A percentile compares a stretch with the other conserved stretches of the same genome.
These are phyloP conservation scores for Eretmochelys imbricata DNA, from an alignment of 2,113 vertebrate species.

Conservation along the genomic window DNA sequence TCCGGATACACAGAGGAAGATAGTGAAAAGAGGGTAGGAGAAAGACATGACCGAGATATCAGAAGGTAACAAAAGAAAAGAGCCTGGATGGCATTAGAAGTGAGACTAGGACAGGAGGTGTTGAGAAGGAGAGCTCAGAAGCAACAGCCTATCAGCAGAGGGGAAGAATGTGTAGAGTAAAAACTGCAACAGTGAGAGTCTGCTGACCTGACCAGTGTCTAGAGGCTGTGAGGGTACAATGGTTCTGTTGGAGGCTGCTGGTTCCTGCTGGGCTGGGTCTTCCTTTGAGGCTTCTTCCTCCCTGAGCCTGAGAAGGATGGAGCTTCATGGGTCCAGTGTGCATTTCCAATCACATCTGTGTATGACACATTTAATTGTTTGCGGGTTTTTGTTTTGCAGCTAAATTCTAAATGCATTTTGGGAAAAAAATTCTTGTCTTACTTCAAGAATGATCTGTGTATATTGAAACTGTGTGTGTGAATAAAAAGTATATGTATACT, in stretches of 20 bases:
- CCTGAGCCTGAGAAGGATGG: not conserved
- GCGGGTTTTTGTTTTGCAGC: not conserved
- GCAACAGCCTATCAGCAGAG: not conserved
- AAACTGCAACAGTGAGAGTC: not conserved
- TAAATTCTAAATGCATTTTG: rapidly evolving
- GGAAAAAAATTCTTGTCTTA: not conserved
- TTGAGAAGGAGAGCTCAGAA: not conserved
- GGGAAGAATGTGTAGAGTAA: not conserved
- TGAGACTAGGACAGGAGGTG: not conserved
- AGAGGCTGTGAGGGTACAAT: not conserved
- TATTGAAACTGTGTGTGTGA: not conserved
- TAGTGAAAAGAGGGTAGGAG: too few species aligned
- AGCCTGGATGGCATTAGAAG: too few species aligned
- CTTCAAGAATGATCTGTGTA: not conserved
- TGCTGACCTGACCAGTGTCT: not conserved
- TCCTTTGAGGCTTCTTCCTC: not conserved
- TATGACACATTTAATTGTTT: not conserved
- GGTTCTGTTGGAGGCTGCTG: not conserved
- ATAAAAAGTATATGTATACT: not conserved
- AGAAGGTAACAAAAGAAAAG: too few species aligned
- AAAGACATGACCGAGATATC: too few species aligned
- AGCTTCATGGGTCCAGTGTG: not conserved
- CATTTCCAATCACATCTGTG: rapidly evolving
- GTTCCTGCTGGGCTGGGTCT: not conserved
- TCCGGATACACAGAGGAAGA: too few species aligned